Base-by-base conservation (phyloP, 2,113 vertebrate species). In the Phalacrocorax aristotelis region DNA sequence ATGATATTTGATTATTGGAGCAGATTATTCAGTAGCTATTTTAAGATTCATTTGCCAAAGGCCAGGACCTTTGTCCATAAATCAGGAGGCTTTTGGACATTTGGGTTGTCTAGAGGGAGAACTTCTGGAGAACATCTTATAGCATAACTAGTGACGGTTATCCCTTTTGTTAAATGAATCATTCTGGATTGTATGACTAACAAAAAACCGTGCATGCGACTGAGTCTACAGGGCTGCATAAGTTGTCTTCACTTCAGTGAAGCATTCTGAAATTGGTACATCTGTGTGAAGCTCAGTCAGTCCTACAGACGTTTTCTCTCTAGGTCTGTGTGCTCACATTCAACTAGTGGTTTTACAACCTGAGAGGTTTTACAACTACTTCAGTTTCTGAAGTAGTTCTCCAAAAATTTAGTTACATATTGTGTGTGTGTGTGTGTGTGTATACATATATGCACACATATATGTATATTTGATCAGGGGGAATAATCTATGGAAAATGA, bases 161-260 rank as follows among this genome's bases (percentile, higher is more conserved):
- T 16, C 16, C 16, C 14, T 52, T 30, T 70, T 23, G 6, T 38
- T 22, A 4, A 36, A 7, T 5, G 6, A 48, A 30, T 61, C 7
- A 29, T 75, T 71, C 79, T 79, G n/a, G 42, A 19, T 72, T 19
- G 19, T 22, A 9, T 9, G 23, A 71, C 30, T 9, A 30, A 49
- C 40, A 8, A 17, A 65, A 19, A 38, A 3, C 4, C 15, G 5
- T 1, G 20, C 18, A 1, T 62, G 17, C 2, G 2, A 30, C 3
- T 29, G 36, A 61, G 10, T 60, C 87, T 90, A 3, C 20, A 58
- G 25, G 55, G 54, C 29, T 54, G 15, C 10, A 1, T 30, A 36
- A 46, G 30, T 42, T 66, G 23, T 51, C 10, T 51, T 36, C 6
- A 7, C 71, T 48, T 48, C n/a, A 52, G 68, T 69, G 84, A 30